Conservation (phyloP, 2,888 invertebrate genomes). For the Drosophila glabriapex region DNA sequence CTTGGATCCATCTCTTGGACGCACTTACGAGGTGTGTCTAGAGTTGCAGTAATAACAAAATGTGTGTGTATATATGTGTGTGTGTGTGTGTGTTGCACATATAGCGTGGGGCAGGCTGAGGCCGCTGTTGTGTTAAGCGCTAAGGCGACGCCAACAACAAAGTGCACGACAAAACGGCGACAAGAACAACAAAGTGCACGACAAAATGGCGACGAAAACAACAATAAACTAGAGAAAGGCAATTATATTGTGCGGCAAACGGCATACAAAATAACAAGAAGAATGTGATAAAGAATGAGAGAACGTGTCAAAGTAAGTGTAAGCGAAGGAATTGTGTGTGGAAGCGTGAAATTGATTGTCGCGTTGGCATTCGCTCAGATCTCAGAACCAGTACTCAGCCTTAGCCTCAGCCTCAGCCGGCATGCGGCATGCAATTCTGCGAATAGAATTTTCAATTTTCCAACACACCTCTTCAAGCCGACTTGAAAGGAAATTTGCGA, state of each 20-base stretch:
- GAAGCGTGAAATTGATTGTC: conserved; percentile 74
- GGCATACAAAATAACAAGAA: background rate
- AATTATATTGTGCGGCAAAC: conserved; percentile 62
- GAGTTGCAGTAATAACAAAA: conserved; percentile 32
- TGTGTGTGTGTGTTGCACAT: conserved; percentile 40
- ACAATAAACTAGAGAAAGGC: conserved; percentile 41
- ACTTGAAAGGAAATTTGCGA: conserved; percentile 15
- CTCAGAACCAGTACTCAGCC: background rate
- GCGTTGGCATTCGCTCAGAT: conserved; percentile 56
- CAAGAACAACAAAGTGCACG: conserved; percentile 13
- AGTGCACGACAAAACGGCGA: conserved; percentile 57
- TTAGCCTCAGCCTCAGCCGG: background rate
- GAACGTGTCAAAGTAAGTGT: conserved; percentile 12
- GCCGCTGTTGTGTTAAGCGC: conserved; percentile 32
- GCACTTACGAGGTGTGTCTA: conserved; percentile 26
- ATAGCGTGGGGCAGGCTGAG: conserved; percentile 13
- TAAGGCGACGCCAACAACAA: conserved; percentile 45
- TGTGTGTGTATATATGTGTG: conserved; percentile 28
- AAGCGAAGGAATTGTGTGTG: conserved; percentile 16
- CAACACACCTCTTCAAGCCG: conserved; percentile 18
- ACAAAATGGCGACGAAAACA: conserved; percentile 13
- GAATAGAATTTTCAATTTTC: conserved; percentile 26
- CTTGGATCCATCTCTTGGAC: conserved; percentile 24
- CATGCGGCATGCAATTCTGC: conserved; percentile 34
- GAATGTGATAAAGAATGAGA: background rate